Evolutionary conservation across 2,113 vertebrate species (phyloP), one percentile per base, ranked within the genome.

Genomic region (Uropsilus gracilis): DNA sequence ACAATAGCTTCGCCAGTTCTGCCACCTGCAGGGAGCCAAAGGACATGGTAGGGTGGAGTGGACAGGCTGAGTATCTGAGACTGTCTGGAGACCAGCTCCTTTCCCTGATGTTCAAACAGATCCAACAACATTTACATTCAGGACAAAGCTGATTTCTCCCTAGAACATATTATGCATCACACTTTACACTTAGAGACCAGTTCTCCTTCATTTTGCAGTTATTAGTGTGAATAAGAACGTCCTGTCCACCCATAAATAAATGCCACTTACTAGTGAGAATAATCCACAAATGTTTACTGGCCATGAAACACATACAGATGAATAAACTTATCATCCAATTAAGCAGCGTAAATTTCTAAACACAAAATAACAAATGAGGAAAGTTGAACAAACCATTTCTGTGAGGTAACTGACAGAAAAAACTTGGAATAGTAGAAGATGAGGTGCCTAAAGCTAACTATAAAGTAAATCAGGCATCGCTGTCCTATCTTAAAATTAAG

Each of bases 1-100:
- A 99, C 99, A 0, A 99, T 99, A n/a, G 99, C 99, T 0, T 99
- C 99, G 0, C 98, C 98, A 0, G 97, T 99, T 88, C 99, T 99
- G 95, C 98, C 99, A 81, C 99, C 99, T 99, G n/a, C 8, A 86
- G 76, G 76, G 75, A 77, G 96, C 78, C 1, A 44, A 63, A 28
- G 0, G 3, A 20, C 6, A 2, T 11, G 3, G 39, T 39, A 4
- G 3, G 8, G n/a, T 0, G 6, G 28, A 50, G 0, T 4, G 48
- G 57, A 63, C 8, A 39, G 2, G 61, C 14, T 13, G n/a, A n/a
- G n/a, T n/a, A n/a, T 3, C 3, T 5, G 17, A 24, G 2, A 9
- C 20, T 0, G 5, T 9, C 42, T 32, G 3, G n/a, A 64, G 76
- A 68, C 39, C 0, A 0, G 13, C 14, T n/a, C 34, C 20, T 2